Evolutionary conservation across 2,113 vertebrate species (phyloP), one percentile per base, ranked within the genome.

Genomic region (Chaenocephalus aceratus): DNA sequence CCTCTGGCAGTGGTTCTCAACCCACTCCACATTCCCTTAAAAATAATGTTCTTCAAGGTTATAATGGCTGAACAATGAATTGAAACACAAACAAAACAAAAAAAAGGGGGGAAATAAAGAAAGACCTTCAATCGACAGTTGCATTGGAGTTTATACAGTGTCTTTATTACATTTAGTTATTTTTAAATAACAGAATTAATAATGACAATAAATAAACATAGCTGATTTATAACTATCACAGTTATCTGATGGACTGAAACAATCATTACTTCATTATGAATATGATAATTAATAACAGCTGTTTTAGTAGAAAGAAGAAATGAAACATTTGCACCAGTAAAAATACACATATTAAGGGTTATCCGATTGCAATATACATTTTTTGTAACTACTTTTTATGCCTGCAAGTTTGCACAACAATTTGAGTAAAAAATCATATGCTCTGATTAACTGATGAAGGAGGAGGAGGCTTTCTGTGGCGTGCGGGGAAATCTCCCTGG

Each of bases 371-470:
- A 21, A 10, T 69, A n/a, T 26, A 10, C 30, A 61, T 11, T 26
- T 62, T 69, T 5, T 5, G n/a, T 60, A 3, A 49, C 18, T 34
- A 58, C 34, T 26, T 21, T 1, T 11, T 57, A 46, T 21, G 49
- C 16, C 49, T 21, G 49, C 30, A 21, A 75, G 76, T 88, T 74
- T 79, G 44, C 56, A 80, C 62, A 84, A 85, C 80, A 80, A 60
- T 59, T 56, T 58, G 54, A 65, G 75, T 82, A 63, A 73, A 63
- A 75, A 88, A 90, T 92, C 26, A 93, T 92, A 61, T 89, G 91
- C 91, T 90, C 86, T 92, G 90, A 92, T 92, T 90, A 87, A 89
- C 91, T 92, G 93, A 93, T 94, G 89, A 91, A 92, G 88, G 86
- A 92, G 92, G 93, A 93, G 94, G 91, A 91, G 89, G 86, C 78